Evolutionary conservation across 2,888 invertebrate species (phyloP).

Genomic region (Carpatolechia fugitivella): DNA sequence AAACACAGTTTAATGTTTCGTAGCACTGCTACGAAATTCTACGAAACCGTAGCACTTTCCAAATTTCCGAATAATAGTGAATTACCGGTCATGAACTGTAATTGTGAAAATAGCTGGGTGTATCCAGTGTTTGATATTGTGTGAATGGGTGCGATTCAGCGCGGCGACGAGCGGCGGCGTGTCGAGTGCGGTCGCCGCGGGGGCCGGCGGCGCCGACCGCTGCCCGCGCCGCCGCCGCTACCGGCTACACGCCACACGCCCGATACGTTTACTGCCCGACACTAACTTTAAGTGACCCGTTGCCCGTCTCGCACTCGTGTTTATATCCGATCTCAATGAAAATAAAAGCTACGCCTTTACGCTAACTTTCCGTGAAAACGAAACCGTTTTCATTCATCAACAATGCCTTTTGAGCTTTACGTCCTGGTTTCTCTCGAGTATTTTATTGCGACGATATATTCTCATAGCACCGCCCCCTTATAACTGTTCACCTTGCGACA

Average conservation of each 20-base stretch:
- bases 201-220: slow-evolving; percentile 38
- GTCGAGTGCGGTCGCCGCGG: slow-evolving; percentile 78
- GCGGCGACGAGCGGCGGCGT: slow-evolving; percentile 72
- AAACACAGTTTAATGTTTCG: too few relatives aligned
- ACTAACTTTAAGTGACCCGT: slow-evolving; percentile 73
- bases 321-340: slow-evolving; percentile 69
- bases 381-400: slow-evolving; percentile 9
- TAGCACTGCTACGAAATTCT: not conserved
- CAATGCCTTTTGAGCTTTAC: not conserved
- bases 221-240: slow-evolving; percentile 14
- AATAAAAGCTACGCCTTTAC: slow-evolving; percentile 55
- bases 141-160: slow-evolving; percentile 75
- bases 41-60: not conserved
- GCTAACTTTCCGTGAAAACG: slow-evolving; percentile 36
- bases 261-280: slow-evolving; percentile 77
- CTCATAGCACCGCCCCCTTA: not conserved
- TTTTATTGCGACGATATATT: not conserved
- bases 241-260: slow-evolving; percentile 23
- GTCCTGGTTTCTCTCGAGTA: too few relatives aligned
- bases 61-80: not conserved
- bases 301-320: slow-evolving; percentile 60
- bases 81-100: not conserved
- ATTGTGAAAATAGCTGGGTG: slow-evolving; percentile 28
- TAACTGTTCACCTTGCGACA: not conserved
- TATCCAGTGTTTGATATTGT: slow-evolving; percentile 49